These are phyloP conservation scores for Drosophila nigromelanica DNA, from an alignment of 1,140 invertebrate genomes.

Conservation along the genomic window DNA sequence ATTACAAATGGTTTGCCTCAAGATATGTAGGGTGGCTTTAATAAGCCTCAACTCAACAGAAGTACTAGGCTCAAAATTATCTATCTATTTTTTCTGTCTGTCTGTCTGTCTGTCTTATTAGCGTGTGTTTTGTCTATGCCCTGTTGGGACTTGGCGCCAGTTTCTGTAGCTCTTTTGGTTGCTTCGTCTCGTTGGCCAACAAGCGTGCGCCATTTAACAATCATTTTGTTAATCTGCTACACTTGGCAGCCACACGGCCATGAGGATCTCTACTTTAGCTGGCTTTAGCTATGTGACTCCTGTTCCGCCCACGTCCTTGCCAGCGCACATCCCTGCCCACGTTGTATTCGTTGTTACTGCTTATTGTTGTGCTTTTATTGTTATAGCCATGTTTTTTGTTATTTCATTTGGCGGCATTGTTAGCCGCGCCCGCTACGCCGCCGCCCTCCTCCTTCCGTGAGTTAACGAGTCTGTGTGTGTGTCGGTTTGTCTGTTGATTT, in stretches of 20 bases:
- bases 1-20: conserved; percentile 10
- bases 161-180: conserved; percentile 8
- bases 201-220: conserved; percentile 74
- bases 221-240: conserved; percentile 80
- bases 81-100: not conserved
- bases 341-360: conserved; percentile 71
- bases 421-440: conserved; percentile 23
- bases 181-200: conserved; percentile 2
- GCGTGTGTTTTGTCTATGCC: conserved; percentile 60
- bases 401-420: conserved; percentile 79
- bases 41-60: not conserved
- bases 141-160: conserved; percentile 23
- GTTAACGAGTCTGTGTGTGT: conserved; percentile 9
- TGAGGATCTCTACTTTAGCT: conserved; percentile 13
- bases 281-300: conserved; percentile 11
- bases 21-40: conserved; percentile 5
- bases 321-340: conserved; percentile 24
- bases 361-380: conserved; percentile 81
- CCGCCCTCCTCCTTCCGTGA: not conserved
- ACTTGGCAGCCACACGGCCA: conserved; percentile 74
- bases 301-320: conserved; percentile 22
- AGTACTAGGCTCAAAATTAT: not conserved
- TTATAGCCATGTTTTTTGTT: conserved; percentile 79
- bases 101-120: conserved; percentile 60
- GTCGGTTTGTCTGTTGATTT: conserved; percentile 36